A percentile compares a stretch with the other conserved stretches of the same genome.
Conservation (phyloP, 2,113 vertebrate genomes). For the Parus major region DNA sequence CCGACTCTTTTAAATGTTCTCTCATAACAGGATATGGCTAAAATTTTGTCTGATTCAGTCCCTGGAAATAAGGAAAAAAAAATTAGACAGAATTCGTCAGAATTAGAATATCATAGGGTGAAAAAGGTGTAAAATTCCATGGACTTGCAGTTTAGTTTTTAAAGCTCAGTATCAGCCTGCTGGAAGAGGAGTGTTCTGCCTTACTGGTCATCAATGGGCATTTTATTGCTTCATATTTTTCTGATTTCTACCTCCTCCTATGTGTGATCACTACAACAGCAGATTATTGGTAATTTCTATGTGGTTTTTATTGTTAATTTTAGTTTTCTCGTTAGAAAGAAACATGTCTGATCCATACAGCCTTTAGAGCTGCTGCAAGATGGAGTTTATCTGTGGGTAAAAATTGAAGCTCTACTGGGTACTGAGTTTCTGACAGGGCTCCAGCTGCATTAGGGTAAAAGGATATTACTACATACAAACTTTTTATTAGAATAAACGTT, state of each 20-base stretch:
- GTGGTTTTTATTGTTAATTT: neutral
- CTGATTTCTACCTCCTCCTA: neutral
- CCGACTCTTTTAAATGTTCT: neutral
- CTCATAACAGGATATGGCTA: neutral
- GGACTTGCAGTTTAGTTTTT: neutral
- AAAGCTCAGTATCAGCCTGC: neutral
- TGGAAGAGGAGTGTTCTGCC: neutral
- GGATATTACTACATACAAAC: neutral
- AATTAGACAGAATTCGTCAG: neutral
- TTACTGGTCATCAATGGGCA: neutral
- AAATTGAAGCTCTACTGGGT: neutral
- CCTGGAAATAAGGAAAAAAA: neutral
- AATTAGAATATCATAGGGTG: neutral
- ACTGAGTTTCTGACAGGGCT: neutral
- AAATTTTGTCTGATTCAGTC: neutral
- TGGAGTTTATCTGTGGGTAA: neutral
- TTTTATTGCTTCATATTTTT: neutral
- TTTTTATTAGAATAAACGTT: conserved; percentile 11
- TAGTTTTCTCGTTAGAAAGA: neutral
- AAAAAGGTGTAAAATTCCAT: neutral
- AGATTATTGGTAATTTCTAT: neutral
- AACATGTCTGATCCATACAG: neutral
- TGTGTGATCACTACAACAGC: neutral
- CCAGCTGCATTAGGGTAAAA: neutral
- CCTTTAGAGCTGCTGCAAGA: neutral